phyloP scores from a whole-genome alignment of 2,888 invertebrate genomes.

The Harmothoe impar region DNA sequence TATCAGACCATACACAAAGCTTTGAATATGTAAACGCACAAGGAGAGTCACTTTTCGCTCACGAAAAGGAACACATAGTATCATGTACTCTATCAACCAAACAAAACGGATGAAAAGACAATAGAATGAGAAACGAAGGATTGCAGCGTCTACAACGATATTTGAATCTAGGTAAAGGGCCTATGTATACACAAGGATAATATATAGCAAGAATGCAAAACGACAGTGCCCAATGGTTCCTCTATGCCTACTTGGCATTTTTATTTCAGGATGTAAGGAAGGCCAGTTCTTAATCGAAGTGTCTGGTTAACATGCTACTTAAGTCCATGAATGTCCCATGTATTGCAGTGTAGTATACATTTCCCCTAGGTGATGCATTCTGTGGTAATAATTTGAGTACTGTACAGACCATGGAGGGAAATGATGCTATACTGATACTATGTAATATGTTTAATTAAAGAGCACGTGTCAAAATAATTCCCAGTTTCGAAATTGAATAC shows the following conservation, averaged over 20 bases:
- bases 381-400: no score
- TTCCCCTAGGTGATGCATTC: no score
- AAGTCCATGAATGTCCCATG: background rate
- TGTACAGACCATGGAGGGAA: no score
- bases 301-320: background rate
- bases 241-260: background rate
- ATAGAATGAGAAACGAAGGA: constrained; percentile 5
- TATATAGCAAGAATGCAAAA: background rate
- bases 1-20: constrained; percentile 30
- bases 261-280: background rate
- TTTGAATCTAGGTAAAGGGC: background rate
- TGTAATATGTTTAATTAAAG: no score
- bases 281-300: background rate
- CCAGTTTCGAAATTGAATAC: no score
- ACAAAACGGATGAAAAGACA: constrained; percentile 21
- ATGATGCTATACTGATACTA: no score
- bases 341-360: no score
- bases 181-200: background rate
- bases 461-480: no score
- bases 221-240: background rate
- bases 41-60: constrained; percentile 13
- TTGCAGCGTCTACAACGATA: constrained; percentile 25
- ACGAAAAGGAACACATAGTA: constrained; percentile 4
- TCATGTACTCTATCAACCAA: background rate
- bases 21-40: background rate